These are phyloP conservation scores for Anabas testudineus DNA, from an alignment of 2,797 vertebrate species.

Conservation along the genomic window DNA sequence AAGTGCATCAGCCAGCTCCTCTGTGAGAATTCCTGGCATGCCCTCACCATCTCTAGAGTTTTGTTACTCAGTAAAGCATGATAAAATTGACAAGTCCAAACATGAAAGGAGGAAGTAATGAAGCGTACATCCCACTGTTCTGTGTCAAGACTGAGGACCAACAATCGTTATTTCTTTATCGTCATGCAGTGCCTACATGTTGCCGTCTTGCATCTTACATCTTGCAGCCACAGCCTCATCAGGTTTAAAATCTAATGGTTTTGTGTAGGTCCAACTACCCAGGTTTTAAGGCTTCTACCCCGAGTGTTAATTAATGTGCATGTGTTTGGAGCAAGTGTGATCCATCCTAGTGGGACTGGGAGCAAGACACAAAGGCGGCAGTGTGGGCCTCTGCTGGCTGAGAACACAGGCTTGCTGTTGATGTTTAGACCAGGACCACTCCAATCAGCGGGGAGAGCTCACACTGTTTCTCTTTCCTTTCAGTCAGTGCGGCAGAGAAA, in stretches of 20 bases:
- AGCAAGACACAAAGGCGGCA: conserved; percentile 74
- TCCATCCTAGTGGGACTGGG: conserved; percentile 55
- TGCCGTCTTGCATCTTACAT: conserved; percentile 29
- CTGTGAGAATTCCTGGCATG: conserved; percentile 49
- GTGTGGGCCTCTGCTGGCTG: conserved; percentile 62
- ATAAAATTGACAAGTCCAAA: conserved; percentile 53
- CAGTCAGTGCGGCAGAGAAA: conserved; percentile 37
- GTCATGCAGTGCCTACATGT: conserved; percentile 1
- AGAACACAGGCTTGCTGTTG: conserved; percentile 77
- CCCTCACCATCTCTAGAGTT: conserved; percentile 31
- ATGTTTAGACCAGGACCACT: conserved; percentile 52
- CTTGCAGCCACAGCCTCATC: conserved; percentile 4
- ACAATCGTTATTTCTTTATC: conserved; percentile 26
- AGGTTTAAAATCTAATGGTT: conserved; percentile 22
- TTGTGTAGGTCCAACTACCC: conserved; percentile 15
- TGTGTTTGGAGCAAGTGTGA: conserved; percentile 16
- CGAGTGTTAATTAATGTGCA: conserved; percentile 14
- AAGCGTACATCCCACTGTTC: conserved; percentile 18
- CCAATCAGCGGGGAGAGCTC: conserved; percentile 41
- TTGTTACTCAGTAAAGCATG: conserved; percentile 41
- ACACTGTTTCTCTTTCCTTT: conserved; percentile 40
- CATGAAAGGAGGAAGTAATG: conserved; percentile 43
- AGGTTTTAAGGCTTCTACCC: conserved; percentile 22
- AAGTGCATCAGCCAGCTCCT: conserved; percentile 43
- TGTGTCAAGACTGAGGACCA: conserved; percentile 22